Conservation (phyloP, 2,797 vertebrate species). For the Crenuchus spilurus region DNA sequence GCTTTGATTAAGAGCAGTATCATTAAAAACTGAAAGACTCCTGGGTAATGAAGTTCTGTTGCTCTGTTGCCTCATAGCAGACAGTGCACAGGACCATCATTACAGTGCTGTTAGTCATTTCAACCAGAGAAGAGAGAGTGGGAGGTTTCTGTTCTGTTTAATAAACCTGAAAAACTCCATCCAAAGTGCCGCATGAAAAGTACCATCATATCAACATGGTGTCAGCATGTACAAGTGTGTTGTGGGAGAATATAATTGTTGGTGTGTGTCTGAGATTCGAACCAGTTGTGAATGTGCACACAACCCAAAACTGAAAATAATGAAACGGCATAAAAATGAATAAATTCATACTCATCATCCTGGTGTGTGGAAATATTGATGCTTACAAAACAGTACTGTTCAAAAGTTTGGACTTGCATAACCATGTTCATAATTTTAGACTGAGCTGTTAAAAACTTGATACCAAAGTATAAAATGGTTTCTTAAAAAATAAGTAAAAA, state of each 20-base stretch:
- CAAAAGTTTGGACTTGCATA: too few species aligned
- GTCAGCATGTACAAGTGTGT: conserved; percentile 2
- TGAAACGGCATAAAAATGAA: background rate
- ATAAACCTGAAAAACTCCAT: conserved; percentile 46
- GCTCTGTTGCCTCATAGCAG: background rate
- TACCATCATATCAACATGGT: conserved; percentile 30
- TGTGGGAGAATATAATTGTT: background rate
- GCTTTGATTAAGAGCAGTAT: conserved; percentile 1
- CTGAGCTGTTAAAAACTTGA: too few species aligned
- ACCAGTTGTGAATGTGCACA: background rate
- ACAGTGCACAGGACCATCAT: background rate
- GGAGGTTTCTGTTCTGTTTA: conserved; percentile 26
- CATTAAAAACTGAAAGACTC: background rate
- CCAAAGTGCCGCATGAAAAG: conserved; percentile 36
- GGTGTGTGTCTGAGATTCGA: background rate
- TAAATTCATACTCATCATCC: background rate
- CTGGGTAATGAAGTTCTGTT: background rate
- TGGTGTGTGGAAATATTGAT: background rate
- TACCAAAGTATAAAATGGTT: too few species aligned
- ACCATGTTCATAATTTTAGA: too few species aligned
- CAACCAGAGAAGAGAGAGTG: background rate
- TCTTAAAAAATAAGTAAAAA: too few species aligned
- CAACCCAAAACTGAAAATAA: too few species aligned
- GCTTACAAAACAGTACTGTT: too few species aligned
- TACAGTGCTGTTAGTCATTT: background rate